Conservation (phyloP, 2,888 invertebrate genomes). For the Cremastinae sp. region DNA sequence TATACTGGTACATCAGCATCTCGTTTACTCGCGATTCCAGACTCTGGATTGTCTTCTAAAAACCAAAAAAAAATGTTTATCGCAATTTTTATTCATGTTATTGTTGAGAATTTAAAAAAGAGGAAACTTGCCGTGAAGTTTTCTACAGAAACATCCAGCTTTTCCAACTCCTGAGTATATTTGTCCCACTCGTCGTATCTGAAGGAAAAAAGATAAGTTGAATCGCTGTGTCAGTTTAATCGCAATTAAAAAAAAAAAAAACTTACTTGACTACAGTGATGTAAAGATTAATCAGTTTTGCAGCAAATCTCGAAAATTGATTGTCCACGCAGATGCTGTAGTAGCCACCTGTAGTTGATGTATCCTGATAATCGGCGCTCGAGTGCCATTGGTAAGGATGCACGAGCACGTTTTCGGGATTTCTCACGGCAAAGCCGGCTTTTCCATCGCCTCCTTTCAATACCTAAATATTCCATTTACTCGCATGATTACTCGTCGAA, state of each 20-base stretch:
- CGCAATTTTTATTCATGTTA: slow-evolving; percentile 1
- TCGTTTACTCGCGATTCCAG: slow-evolving; percentile 93
- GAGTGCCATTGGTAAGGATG: slow-evolving; percentile 95
- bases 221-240: background rate
- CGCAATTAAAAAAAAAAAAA: background rate
- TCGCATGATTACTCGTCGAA: background rate
- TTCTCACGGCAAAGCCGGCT: slow-evolving; percentile 94
- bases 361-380: slow-evolving; percentile 94
- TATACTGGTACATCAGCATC: slow-evolving; percentile 91
- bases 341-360: slow-evolving; percentile 90
- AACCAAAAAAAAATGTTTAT: slow-evolving; percentile 63
- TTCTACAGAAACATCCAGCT: slow-evolving; percentile 91
- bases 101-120: slow-evolving; percentile 1
- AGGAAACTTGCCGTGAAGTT: slow-evolving; percentile 91
- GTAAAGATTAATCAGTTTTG: slow-evolving; percentile 94
- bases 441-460: slow-evolving; percentile 96
- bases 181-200: slow-evolving; percentile 96
- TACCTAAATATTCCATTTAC: slow-evolving; percentile 83
- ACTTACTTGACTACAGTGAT: slow-evolving; percentile 89
- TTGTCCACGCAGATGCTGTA: slow-evolving; percentile 96
- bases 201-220: background rate
- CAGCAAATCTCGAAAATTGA: slow-evolving; percentile 94
- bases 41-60: slow-evolving; percentile 87
- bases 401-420: slow-evolving; percentile 91
- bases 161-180: slow-evolving; percentile 93